Evolutionary conservation across 2,113 vertebrate species (phyloP), one percentile per base, ranked within the genome.

Genomic region (Phoenicopterus ruber): DNA sequence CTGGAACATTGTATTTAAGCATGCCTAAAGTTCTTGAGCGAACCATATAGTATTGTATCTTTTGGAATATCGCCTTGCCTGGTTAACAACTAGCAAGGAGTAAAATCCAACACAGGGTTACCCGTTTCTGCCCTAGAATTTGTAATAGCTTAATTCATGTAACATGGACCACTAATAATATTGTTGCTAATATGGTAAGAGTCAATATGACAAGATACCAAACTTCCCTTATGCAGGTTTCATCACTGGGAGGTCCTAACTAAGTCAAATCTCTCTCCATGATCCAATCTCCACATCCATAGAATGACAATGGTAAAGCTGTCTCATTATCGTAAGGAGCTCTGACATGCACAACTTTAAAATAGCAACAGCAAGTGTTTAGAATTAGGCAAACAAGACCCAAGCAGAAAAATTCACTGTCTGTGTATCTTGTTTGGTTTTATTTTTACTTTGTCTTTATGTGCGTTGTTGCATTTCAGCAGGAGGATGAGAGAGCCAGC

Each of bases 51-150:
- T 73, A 7, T 40, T 72, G 2, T 31, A 44, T 21, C 5, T 50
- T 46, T 21, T 15, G 6, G 14, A 47, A 17, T 66, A 42, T 32
- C 31, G n/a, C 11, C 10, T 11, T 79, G 2, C 4, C 10, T 29
- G 54, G 66, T 52, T 73, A 61, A 66, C 34, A 65, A 36, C 14
- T 73, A 65, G 16, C 7, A 74, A 76, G 81, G 3, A 5, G 6
- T 2, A 6, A 70, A 81, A 40, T 0, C 1, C 40, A 78, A 7
- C 11, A 78, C 12, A 32, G 6, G 1, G 7, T 31, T 26, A 31
- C 3, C 2, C 0, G 2, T 65, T 87, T 92, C 44, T 69, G 3
- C 7, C n/a, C 8, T 28, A 69, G 40, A 69, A 55, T 65, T 46
- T 78, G 13, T 40, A 58, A 65, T 10, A 70, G 2, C 8, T 46